Evolutionary conservation across 2,888 invertebrate species (phyloP).

Genomic region (Eugnorisma glareosa): DNA sequence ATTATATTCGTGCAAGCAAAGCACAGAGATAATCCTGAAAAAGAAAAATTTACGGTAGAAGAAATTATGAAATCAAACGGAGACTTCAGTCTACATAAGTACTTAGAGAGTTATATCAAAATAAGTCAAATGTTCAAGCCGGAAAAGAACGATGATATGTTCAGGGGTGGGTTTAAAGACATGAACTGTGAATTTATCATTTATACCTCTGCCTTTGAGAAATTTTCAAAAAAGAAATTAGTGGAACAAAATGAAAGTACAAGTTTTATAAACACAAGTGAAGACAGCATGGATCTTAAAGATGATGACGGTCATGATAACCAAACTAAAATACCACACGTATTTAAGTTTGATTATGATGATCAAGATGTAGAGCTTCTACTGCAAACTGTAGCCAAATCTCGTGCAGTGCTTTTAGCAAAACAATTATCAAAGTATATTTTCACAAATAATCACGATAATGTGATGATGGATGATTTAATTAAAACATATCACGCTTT

Average conservation of each 20-base stretch:
- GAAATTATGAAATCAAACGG: constrained; percentile 46
- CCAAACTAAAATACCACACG: not conserved
- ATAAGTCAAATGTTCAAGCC: constrained; percentile 43
- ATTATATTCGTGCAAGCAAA: constrained; percentile 66
- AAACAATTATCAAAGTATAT: constrained; percentile 44
- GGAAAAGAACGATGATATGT: constrained; percentile 33
- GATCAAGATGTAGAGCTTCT: constrained; percentile 44
- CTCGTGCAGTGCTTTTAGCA: constrained; percentile 47
- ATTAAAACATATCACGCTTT: constrained; percentile 56
- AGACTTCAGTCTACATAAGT: constrained; percentile 56
- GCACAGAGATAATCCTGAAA: constrained; percentile 52
- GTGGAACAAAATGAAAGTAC: constrained; percentile 13
- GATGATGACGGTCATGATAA: not conserved
- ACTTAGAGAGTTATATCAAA: constrained; percentile 55
- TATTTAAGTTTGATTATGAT: constrained; percentile 52
- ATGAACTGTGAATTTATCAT: constrained; percentile 56
- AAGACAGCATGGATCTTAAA: not conserved
- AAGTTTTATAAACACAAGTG: constrained; percentile 38
- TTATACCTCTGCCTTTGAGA: constrained; percentile 53
- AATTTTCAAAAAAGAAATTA: constrained; percentile 35
- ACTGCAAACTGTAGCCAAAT: constrained; percentile 27
- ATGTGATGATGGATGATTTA: constrained; percentile 49
- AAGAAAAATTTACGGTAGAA: constrained; percentile 47
- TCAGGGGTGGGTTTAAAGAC: constrained; percentile 32
- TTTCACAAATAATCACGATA: constrained; percentile 30